Conservation (phyloP, 2,888 invertebrate genomes). For the Noctuana brunneofusca region DNA sequence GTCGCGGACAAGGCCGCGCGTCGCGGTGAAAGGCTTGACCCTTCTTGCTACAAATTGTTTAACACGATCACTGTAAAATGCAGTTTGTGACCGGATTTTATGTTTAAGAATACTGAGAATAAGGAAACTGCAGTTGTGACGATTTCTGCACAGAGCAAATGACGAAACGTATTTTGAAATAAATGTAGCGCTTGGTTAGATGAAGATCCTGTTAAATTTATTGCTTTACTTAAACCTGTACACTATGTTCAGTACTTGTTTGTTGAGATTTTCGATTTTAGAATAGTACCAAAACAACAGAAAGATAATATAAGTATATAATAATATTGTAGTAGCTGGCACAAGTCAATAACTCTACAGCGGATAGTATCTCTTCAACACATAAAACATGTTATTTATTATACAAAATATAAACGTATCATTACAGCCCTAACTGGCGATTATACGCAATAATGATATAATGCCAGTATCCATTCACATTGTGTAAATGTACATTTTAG, state of each 20-base stretch:
- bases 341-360: conserved; percentile 2
- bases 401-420: conserved; percentile 15
- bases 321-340: background rate
- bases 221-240: no score
- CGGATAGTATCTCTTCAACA: conserved; percentile 14
- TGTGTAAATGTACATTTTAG: background rate
- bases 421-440: conserved; percentile 3
- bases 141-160: background rate
- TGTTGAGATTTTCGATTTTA: no score
- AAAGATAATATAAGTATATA: no score
- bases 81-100: background rate
- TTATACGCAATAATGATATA: conserved; percentile 13
- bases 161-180: no score
- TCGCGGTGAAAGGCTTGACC: conserved; percentile 30
- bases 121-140: background rate
- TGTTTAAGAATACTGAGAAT: background rate
- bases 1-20: conserved; percentile 14
- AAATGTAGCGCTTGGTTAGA: no score
- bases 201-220: no score
- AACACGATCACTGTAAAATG: background rate
- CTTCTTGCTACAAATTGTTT: conserved; percentile 16
- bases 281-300: no score
- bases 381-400: conserved; percentile 14
- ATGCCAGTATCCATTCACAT: conserved; percentile 4
- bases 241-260: no score